These are phyloP conservation scores for Polyommatus iphigenia DNA, from an alignment of 2,888 invertebrate genomes.

Conservation along the genomic window DNA sequence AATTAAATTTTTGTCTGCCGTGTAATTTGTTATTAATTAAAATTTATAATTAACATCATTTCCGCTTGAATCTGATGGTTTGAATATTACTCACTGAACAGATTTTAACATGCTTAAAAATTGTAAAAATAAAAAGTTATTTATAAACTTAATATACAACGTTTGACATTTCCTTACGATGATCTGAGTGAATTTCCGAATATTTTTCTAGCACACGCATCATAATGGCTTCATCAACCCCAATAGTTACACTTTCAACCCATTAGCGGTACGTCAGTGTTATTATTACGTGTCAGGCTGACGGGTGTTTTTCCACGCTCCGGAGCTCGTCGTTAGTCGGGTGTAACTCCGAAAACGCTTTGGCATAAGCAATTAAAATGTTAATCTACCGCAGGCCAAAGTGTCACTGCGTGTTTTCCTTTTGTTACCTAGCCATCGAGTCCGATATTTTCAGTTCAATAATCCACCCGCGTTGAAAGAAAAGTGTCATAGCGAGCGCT, in stretches of 20 bases:
- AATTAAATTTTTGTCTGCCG: no score
- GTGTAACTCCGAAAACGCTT: slow-evolving; percentile 39
- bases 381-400: slow-evolving; percentile 35
- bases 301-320: slow-evolving; percentile 7
- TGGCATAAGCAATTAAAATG: slow-evolving; percentile 43
- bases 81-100: no score
- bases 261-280: slow-evolving; percentile 13
- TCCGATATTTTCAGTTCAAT: not conserved
- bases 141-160: no score
- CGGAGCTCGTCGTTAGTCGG: slow-evolving; percentile 34
- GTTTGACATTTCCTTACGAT: no score
- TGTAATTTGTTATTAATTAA: no score
- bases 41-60: no score
- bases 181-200: no score
- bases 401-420: slow-evolving; percentile 1
- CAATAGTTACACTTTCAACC: not conserved
- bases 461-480: no score
- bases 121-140: no score
- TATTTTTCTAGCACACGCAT: not conserved
- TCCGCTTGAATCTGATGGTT: no score
- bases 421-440: slow-evolving; percentile 9
- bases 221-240: not conserved
- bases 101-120: no score
- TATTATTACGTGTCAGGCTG: slow-evolving; percentile 16
- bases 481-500: no score